Percentiles rank a stretch among this genome's conserved stretches.
phyloP scores from a whole-genome alignment of 2,797 vertebrate genomes.

The Tiaroga cobitis region DNA sequence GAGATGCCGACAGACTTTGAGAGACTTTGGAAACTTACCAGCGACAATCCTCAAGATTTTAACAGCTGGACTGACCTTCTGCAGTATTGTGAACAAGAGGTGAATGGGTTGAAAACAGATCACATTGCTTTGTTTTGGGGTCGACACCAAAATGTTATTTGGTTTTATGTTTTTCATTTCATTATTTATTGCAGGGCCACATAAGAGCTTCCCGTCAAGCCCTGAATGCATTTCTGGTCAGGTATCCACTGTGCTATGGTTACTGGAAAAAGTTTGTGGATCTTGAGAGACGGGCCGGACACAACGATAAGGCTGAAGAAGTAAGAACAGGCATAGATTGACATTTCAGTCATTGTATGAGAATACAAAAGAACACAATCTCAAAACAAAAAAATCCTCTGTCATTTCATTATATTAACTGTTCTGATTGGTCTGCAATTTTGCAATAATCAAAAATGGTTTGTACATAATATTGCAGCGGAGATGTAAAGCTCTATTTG shows the following conservation, averaged over 20 bases:
- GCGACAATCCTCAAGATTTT: slow-evolving; percentile 82
- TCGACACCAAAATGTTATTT: neutral
- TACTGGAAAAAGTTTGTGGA: slow-evolving; percentile 91
- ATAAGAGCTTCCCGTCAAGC: slow-evolving; percentile 77
- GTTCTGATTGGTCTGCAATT: neutral
- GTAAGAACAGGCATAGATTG: slow-evolving; percentile 63
- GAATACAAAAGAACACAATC: neutral
- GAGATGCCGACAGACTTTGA: slow-evolving; percentile 80
- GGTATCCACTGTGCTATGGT: slow-evolving; percentile 87
- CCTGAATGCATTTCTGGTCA: slow-evolving; percentile 79
- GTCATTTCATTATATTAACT: neutral
- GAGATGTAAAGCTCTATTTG: slow-evolving; percentile 2
- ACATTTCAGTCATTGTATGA: neutral
- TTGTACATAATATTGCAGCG: neutral
- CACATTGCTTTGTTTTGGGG: neutral
- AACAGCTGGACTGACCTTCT: slow-evolving; percentile 84
- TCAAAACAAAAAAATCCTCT: neutral
- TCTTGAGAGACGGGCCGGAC: slow-evolving; percentile 79
- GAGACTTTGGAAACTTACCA: slow-evolving; percentile 77
- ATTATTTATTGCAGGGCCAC: slow-evolving; percentile 74
- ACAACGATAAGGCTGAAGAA: slow-evolving; percentile 78
- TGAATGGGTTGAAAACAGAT: slow-evolving; percentile 51
- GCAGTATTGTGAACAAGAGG: slow-evolving; percentile 87
- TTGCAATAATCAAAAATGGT: neutral
- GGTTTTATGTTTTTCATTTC: neutral